phyloP scores from a whole-genome alignment of 2,888 invertebrate genomes.

The Stenurella melanura region DNA sequence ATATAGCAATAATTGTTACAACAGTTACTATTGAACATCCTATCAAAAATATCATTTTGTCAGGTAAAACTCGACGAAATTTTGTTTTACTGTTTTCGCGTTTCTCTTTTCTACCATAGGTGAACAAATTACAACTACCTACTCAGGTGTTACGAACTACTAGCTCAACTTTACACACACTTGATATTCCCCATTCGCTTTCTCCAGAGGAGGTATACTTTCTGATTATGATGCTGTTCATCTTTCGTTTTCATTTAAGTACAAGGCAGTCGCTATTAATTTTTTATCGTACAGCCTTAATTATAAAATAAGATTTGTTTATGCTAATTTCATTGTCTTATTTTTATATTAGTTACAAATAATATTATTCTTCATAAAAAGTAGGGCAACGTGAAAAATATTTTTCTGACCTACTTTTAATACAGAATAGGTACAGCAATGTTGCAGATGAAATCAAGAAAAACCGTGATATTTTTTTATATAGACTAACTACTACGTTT shows the following conservation, averaged over 20 bases:
- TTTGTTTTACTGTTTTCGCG: no score
- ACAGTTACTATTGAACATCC: constrained; percentile 63
- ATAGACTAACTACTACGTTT: no score
- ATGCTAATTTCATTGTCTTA: no score
- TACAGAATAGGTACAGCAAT: background rate
- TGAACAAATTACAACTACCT: no score
- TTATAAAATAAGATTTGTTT: no score
- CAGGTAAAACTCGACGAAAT: background rate
- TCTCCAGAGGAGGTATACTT: no score
- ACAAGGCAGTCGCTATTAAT: background rate
- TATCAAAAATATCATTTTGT: constrained; percentile 66
- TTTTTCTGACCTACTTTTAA: background rate
- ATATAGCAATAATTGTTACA: constrained; percentile 67
- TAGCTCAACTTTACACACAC: no score
- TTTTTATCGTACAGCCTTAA: no score
- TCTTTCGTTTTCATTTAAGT: background rate
- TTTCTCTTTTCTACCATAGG: no score
- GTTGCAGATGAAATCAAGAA: background rate
- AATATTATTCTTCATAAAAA: background rate
- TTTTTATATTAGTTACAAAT: background rate
- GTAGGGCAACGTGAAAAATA: background rate
- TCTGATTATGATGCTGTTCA: background rate
- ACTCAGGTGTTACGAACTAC: no score
- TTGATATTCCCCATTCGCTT: no score
- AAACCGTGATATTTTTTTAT: no score